phyloP scores from a whole-genome alignment of 2,797 vertebrate species.

The Aratinga solstitialis region DNA sequence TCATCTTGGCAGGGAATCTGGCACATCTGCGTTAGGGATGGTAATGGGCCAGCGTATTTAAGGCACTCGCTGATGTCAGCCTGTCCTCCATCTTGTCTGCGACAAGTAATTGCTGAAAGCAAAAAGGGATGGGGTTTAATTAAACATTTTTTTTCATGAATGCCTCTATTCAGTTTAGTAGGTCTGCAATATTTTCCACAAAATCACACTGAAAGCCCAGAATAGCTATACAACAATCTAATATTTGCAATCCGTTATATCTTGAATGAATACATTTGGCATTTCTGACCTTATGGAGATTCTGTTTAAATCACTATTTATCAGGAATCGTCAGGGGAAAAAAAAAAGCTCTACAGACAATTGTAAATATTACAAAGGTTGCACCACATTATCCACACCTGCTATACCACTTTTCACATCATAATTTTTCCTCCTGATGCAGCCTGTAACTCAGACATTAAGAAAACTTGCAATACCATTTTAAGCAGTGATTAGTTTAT shows the following conservation, averaged over 20 bases:
- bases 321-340: not conserved
- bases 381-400: not conserved
- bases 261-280: not conserved
- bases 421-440: not conserved
- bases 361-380: not conserved
- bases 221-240: not conserved
- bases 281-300: not conserved
- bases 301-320: not conserved
- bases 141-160: not conserved
- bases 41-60: slow-evolving; percentile 84
- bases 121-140: slow-evolving; percentile 29
- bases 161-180: not conserved
- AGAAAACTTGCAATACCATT: not conserved
- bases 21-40: slow-evolving; percentile 89
- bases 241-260: not conserved
- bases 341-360: not conserved
- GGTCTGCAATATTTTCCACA: not conserved
- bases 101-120: slow-evolving; percentile 92
- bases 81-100: slow-evolving; percentile 91
- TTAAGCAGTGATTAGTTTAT: not conserved
- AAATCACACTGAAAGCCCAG: not conserved
- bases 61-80: slow-evolving; percentile 89
- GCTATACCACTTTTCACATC: not conserved
- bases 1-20: slow-evolving; percentile 97
- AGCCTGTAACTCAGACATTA: not conserved